Evolutionary conservation across 2,113 vertebrate species (phyloP).

Genomic region (Tenrec ecaudatus): DNA sequence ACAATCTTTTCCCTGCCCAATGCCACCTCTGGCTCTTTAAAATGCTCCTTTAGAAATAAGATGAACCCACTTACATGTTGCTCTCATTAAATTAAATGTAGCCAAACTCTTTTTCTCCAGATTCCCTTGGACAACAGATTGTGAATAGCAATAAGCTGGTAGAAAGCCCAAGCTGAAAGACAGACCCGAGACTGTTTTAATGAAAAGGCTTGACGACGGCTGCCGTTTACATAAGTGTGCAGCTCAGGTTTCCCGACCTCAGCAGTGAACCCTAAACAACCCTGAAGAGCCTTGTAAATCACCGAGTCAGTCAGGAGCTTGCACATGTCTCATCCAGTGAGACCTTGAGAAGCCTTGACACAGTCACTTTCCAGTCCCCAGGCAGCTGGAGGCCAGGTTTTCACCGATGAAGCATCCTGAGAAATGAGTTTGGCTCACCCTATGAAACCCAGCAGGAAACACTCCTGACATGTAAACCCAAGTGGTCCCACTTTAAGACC

Average conservation of each 20-base stretch:
- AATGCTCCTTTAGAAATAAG: slow-evolving; percentile 7
- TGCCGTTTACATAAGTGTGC: neutral
- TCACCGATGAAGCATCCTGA: neutral
- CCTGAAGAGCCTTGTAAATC: neutral
- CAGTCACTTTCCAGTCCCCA: neutral
- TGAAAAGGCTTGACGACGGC: neutral
- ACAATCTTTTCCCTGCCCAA: neutral
- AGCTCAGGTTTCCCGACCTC: neutral
- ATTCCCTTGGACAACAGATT: slow-evolving; percentile 32
- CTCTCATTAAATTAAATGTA: slow-evolving; percentile 39
- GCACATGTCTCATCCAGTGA: neutral
- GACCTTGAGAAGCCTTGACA: neutral
- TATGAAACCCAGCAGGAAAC: neutral
- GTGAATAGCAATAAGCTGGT: neutral
- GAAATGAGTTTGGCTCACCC: neutral
- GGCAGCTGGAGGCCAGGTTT: neutral
- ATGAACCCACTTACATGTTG: neutral
- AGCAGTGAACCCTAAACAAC: neutral
- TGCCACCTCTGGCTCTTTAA: neutral
- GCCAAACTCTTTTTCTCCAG: neutral
- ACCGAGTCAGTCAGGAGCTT: neutral
- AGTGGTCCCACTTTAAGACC: neutral
- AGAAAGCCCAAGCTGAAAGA: neutral
- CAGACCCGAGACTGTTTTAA: neutral
- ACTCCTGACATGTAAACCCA: neutral